Percentiles rank a stretch among this genome's conserved stretches.
Conservation (phyloP, 2,113 vertebrate genomes). For the Hippocampus comes region DNA sequence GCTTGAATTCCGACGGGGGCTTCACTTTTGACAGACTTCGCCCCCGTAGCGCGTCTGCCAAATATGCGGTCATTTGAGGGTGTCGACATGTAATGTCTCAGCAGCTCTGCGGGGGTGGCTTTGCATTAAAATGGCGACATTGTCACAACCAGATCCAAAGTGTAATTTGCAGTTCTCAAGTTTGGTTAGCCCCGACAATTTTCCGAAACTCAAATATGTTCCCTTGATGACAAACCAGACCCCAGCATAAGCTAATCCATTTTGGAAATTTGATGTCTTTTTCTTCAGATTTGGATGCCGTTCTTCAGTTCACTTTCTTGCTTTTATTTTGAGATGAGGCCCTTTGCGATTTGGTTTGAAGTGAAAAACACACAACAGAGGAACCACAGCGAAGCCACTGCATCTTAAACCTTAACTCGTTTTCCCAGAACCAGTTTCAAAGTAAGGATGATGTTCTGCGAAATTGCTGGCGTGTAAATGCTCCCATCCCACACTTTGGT, state of each 20-base stretch:
- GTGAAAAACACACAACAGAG: constrained; percentile 40
- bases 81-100: constrained; percentile 28
- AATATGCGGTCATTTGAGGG: constrained; percentile 12
- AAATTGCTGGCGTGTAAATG: constrained; percentile 43
- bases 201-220: constrained; percentile 37
- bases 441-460: constrained; percentile 29
- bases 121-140: constrained; percentile 6
- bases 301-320: constrained; percentile 41
- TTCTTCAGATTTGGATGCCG: constrained; percentile 27
- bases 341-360: constrained; percentile 38
- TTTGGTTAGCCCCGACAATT: constrained; percentile 39
- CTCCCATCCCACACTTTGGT: constrained; percentile 36
- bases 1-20: not conserved
- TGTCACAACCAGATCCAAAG: constrained; percentile 17
- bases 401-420: constrained; percentile 18
- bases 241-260: constrained; percentile 21
- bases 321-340: constrained; percentile 39
- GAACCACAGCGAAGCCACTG: constrained; percentile 33
- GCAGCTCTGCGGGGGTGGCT: constrained; percentile 11
- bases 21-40: constrained; percentile 33
- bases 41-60: constrained; percentile 13
- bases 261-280: constrained; percentile 38
- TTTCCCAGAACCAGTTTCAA: constrained; percentile 40
- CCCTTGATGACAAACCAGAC: constrained; percentile 19
- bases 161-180: constrained; percentile 11